These are phyloP conservation scores for Helicoverpa assulta DNA, from an alignment of 2,888 invertebrate genomes.

Conservation along the genomic window DNA sequence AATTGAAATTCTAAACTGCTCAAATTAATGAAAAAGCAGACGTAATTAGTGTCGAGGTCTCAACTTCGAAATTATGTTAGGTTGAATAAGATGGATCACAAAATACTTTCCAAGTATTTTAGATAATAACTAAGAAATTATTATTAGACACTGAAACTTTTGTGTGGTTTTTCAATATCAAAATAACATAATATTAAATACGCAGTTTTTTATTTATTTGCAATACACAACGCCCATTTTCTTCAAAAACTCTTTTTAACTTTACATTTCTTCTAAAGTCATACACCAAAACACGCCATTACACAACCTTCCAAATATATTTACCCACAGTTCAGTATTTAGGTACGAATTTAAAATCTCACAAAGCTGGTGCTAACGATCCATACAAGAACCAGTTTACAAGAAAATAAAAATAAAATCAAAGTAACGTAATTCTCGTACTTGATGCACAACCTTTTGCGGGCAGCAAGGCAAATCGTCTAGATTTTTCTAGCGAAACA, in stretches of 20 bases:
- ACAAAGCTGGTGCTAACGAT: slow-evolving; percentile 66
- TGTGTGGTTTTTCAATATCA: too few species aligned
- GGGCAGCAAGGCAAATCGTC: slow-evolving; percentile 70
- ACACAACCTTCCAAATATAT: slow-evolving; percentile 34
- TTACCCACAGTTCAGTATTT: slow-evolving; percentile 29
- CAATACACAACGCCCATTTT: too few species aligned
- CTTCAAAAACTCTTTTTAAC: too few species aligned
- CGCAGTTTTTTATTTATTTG: too few species aligned
- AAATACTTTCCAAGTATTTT: slow-evolving; percentile 4
- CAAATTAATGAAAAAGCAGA: slow-evolving; percentile 27
- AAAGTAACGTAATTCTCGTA: slow-evolving; percentile 66
- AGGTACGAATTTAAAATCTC: slow-evolving; percentile 19
- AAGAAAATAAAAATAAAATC: slow-evolving; percentile 66
- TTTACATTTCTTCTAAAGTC: not conserved
- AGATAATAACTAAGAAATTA: not conserved
- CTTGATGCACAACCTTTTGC: slow-evolving; percentile 66
- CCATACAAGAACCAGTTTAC: slow-evolving; percentile 64
- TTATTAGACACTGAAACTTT: not conserved
- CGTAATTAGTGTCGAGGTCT: not conserved
- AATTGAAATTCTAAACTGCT: slow-evolving; percentile 16
- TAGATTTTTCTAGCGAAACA: slow-evolving; percentile 74
- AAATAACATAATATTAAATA: too few species aligned
- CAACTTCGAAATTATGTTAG: slow-evolving; percentile 18
- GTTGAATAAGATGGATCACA: slow-evolving; percentile 35
- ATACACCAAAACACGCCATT: not conserved